phyloP scores from a whole-genome alignment of 2,113 vertebrate species.

The Fulmarus glacialis region DNA sequence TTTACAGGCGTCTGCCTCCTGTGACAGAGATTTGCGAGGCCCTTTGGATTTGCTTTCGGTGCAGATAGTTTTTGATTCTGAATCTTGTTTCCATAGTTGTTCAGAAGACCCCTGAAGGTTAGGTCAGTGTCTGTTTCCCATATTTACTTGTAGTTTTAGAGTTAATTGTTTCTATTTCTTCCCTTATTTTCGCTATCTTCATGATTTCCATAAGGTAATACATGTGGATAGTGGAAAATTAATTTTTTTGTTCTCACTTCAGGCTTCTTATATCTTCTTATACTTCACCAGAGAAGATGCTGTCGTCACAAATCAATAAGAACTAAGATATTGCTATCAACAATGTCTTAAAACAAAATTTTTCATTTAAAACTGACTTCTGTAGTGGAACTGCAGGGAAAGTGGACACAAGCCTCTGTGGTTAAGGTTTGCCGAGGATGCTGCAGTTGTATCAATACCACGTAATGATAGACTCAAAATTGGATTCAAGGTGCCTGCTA shows the following conservation, averaged over 20 bases:
- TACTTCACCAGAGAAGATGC: not conserved
- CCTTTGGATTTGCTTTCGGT: not conserved
- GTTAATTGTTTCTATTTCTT: not conserved
- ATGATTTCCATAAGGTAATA: not conserved
- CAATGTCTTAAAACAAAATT: not conserved
- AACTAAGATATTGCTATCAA: not conserved
- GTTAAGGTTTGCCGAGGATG: not conserved
- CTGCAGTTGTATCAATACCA: conserved; percentile 56
- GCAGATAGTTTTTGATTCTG: not conserved
- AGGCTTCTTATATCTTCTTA: not conserved
- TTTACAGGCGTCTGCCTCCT: not conserved
- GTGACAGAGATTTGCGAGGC: not conserved
- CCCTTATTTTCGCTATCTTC: not conserved
- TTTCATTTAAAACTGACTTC: not conserved
- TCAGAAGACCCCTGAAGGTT: not conserved
- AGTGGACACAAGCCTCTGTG: conserved; percentile 40
- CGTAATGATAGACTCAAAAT: not conserved
- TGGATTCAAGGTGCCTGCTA: conserved; percentile 42
- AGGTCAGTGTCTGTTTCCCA: not conserved
- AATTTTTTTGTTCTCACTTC: not conserved
- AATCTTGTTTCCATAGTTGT: not conserved
- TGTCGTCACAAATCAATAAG: not conserved
- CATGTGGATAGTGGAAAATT: not conserved
- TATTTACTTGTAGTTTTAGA: not conserved
- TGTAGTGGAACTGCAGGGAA: conserved; percentile 48